phyloP scores from a whole-genome alignment of 2,888 invertebrate genomes.

The Lochmaea crataegi region DNA sequence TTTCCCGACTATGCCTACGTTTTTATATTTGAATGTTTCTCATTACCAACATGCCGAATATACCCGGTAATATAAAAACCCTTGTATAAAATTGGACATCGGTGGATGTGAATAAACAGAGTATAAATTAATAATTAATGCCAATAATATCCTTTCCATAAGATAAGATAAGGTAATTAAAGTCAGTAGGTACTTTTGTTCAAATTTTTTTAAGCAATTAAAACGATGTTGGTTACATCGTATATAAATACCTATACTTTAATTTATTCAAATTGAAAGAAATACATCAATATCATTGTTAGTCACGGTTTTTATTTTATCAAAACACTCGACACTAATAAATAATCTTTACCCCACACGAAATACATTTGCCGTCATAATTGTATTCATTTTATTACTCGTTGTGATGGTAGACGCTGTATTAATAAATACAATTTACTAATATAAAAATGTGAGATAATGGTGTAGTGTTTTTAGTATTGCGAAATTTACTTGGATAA shows the following conservation, averaged over 20 bases:
- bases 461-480: background rate
- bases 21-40: too few species aligned
- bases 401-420: constrained; percentile 1
- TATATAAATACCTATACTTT: background rate
- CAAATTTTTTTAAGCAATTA: too few species aligned
- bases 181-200: too few species aligned
- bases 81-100: too few species aligned
- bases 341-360: constrained; percentile 1
- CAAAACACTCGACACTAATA: background rate
- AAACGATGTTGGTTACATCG: too few species aligned
- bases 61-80: too few species aligned
- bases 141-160: too few species aligned
- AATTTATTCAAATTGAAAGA: background rate
- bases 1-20: too few species aligned
- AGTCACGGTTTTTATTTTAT: background rate
- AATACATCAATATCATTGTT: background rate
- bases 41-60: too few species aligned
- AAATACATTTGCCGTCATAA: background rate
- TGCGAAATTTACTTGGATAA: background rate
- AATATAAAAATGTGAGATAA: background rate
- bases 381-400: background rate
- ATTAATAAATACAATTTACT: background rate
- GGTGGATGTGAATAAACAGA: too few species aligned
- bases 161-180: too few species aligned
- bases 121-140: too few species aligned